A percentile compares a stretch with the other conserved stretches of the same genome.
These are phyloP conservation scores for Macrotus californicus DNA, from an alignment of 2,113 vertebrate genomes.

Conservation along the genomic window DNA sequence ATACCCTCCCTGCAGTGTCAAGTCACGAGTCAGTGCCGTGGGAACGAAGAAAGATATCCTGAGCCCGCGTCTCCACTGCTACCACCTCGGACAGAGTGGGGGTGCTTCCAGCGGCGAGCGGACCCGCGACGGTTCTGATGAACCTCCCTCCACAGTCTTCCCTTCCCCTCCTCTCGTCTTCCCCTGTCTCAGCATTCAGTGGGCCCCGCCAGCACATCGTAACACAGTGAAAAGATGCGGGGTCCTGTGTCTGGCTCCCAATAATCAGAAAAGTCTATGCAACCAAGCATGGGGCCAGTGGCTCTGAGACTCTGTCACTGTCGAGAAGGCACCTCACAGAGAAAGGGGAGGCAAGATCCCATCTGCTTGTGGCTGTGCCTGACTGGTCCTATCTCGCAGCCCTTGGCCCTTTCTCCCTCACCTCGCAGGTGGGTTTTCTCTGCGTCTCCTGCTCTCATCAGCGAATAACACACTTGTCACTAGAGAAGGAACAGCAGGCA, in stretches of 20 bases:
- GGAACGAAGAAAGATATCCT: background rate
- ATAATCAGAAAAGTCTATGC: background rate
- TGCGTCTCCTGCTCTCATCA: background rate
- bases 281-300: background rate
- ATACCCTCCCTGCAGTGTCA: background rate
- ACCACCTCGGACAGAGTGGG: background rate
- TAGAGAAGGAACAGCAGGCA: background rate
- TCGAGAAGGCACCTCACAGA: background rate
- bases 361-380: background rate
- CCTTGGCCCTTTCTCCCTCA: background rate
- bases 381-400: background rate
- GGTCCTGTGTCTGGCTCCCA: background rate
- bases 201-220: rapidly evolving
- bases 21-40: background rate
- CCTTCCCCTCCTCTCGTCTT: background rate
- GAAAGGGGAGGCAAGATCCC: background rate
- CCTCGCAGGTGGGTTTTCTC: background rate
- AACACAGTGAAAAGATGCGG: background rate
- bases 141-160: background rate
- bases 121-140: background rate
- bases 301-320: background rate
- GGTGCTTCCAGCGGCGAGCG: background rate
- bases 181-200: background rate
- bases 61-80: rapidly evolving
- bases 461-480: background rate